Conservation (phyloP, 2,888 invertebrate genomes). For the Cerastis leucographa region DNA sequence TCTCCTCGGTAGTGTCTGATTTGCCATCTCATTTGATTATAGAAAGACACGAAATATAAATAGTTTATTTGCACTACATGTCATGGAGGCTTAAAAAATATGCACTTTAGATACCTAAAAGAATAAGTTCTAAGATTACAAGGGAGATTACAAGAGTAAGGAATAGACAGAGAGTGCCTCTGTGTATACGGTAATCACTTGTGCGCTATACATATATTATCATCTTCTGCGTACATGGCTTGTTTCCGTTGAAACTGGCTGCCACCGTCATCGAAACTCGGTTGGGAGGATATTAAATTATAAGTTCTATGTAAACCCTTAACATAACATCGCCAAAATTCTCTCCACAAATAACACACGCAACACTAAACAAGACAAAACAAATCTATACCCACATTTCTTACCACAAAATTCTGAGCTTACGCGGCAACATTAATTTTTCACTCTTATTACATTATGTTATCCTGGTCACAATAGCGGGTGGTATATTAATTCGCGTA, state of each 20-base stretch:
- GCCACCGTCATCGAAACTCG: no score
- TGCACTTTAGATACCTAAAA: background rate
- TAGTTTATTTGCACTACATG: no score
- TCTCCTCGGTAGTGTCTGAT: background rate
- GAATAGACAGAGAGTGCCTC: background rate
- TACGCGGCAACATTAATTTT: slow-evolving; percentile 46
- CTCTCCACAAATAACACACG: background rate
- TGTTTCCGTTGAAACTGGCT: no score
- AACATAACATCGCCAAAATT: background rate
- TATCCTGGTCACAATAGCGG: slow-evolving; percentile 45
- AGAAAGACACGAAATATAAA: background rate
- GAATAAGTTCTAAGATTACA: background rate
- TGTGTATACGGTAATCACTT: background rate
- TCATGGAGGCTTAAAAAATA: no score
- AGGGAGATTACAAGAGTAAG: background rate
- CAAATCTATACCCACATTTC: slow-evolving; percentile 1
- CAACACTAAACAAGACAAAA: slow-evolving; percentile 15
- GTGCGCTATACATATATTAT: background rate
- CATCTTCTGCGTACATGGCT: background rate
- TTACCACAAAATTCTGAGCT: slow-evolving; percentile 10
- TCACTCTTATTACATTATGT: slow-evolving; percentile 43
- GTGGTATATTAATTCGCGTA: slow-evolving; percentile 54
- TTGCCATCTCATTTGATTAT: no score
- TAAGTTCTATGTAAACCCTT: background rate
- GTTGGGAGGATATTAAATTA: background rate